These are phyloP conservation scores for Macaca mulatta DNA, from an alignment of 2,113 vertebrate genomes.

Conservation along the genomic window DNA sequence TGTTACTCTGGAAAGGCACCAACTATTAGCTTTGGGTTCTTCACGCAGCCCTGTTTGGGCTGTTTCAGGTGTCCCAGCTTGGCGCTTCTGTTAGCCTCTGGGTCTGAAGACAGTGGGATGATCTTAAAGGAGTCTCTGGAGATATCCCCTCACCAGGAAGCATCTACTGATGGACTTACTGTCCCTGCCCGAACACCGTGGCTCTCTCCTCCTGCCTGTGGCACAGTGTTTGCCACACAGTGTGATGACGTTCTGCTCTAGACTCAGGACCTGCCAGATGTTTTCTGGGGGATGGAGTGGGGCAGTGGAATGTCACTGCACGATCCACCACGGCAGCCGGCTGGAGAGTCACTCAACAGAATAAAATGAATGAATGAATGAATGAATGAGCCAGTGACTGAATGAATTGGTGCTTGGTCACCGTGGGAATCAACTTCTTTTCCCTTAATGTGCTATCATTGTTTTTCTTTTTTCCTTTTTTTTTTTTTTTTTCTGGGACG, in stretches of 20 bases:
- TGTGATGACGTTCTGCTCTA: background rate
- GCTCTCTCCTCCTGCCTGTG: background rate
- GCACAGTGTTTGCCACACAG: background rate
- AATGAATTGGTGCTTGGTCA: background rate
- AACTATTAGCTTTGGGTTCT: no score
- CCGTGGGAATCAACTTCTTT: background rate
- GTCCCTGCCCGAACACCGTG: rapidly evolving
- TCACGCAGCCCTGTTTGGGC: background rate
- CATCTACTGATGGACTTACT: background rate
- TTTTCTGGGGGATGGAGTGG: background rate
- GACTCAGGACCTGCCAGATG: background rate
- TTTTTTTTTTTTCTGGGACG: no score
- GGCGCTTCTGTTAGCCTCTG: background rate
- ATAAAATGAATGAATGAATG: background rate
- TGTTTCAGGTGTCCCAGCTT: background rate
- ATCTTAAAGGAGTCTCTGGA: background rate
- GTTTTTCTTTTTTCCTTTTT: no score
- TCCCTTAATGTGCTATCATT: background rate
- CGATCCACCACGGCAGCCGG: background rate
- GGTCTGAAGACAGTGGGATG: background rate
- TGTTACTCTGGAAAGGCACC: background rate
- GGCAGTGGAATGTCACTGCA: background rate
- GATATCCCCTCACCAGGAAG: background rate
- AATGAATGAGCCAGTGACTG: background rate
- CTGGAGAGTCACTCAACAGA: background rate